These are phyloP conservation scores for Cynocephalus volans DNA, from an alignment of 2,113 vertebrate genomes.

Conservation along the genomic window DNA sequence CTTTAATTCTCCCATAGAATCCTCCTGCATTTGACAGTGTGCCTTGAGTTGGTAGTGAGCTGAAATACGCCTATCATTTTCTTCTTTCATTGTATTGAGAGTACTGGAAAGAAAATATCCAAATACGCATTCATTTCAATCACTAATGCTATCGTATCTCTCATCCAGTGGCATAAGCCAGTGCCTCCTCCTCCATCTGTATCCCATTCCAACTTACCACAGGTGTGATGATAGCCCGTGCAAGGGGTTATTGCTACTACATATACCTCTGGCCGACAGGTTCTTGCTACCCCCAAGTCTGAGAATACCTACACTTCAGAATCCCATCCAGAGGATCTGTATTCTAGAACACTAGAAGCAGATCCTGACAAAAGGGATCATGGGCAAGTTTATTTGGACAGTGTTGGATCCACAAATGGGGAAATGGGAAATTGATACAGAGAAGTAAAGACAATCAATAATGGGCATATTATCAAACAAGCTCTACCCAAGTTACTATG, in stretches of 20 bases:
- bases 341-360: neutral
- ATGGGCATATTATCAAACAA: neutral
- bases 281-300: neutral
- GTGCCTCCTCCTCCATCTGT: neutral
- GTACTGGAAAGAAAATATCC: neutral
- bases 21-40: neutral
- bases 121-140: neutral
- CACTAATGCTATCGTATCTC: neutral
- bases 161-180: neutral
- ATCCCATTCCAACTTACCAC: neutral
- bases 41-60: neutral
- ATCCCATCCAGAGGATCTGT: neutral
- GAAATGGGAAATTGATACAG: neutral
- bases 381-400: neutral
- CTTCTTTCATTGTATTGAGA: neutral
- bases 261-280: neutral
- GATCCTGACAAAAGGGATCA: neutral
- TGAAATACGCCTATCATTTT: neutral
- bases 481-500: neutral
- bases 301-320: neutral
- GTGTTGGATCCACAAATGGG: neutral
- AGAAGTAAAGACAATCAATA: neutral
- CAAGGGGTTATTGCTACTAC: neutral
- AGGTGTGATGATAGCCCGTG: neutral
- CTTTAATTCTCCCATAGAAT: neutral